These are phyloP conservation scores for Volucella inanis DNA, from an alignment of 2,888 invertebrate species.

Conservation along the genomic window DNA sequence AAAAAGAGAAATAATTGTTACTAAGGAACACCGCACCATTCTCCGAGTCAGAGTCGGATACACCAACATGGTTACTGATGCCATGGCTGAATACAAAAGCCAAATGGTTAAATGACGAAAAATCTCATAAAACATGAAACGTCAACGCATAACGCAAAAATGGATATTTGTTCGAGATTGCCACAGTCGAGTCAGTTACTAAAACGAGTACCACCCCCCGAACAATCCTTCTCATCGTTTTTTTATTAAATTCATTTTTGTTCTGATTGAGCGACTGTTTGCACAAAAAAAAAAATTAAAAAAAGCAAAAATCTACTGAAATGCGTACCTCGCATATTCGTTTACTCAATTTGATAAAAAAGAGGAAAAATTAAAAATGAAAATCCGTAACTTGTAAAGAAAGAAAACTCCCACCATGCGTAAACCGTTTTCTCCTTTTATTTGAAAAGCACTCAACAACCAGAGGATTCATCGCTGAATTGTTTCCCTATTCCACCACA, in stretches of 20 bases:
- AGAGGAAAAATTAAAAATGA: conserved; percentile 23
- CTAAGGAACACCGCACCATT: conserved; percentile 19
- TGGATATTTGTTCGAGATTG: conserved; percentile 45
- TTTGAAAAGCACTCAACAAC: conserved; percentile 83
- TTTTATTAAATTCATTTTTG: conserved; percentile 47
- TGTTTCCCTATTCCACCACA: conserved; percentile 79
- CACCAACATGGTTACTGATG: conserved; percentile 4
- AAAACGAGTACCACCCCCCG: background rate
- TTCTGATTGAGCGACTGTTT: conserved; percentile 60
- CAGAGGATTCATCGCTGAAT: conserved; percentile 78
- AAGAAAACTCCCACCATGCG: conserved; percentile 71
- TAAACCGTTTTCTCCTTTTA: conserved; percentile 76
- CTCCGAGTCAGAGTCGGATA: background rate
- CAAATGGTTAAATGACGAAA: conserved; percentile 61
- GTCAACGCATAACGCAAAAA: conserved; percentile 50
- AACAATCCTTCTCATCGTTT: conserved; percentile 5
- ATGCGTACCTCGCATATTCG: conserved; percentile 65
- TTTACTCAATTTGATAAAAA: conserved; percentile 64
- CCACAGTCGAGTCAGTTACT: conserved; percentile 22
- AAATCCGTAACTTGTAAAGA: conserved; percentile 29
- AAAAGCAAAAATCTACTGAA: conserved; percentile 25
- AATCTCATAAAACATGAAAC: conserved; percentile 64
- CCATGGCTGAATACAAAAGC: conserved; percentile 47
- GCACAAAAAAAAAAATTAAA: conserved; percentile 38
- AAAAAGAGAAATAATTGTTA: conserved; percentile 16